These are phyloP conservation scores for Drosophila quinaria DNA, from an alignment of 2,888 invertebrate genomes.

Conservation along the genomic window DNA sequence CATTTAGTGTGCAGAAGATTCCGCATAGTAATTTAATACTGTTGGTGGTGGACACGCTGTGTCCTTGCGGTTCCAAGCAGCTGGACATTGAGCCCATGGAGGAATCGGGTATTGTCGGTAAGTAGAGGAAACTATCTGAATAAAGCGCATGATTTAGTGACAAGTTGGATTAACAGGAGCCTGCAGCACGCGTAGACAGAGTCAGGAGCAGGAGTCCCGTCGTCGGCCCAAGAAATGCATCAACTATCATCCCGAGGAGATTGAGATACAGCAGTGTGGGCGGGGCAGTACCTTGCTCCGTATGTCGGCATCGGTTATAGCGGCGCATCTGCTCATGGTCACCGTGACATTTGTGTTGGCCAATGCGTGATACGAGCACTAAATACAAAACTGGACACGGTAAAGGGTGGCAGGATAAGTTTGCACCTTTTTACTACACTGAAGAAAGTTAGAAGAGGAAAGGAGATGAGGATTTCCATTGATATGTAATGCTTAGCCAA, in stretches of 20 bases:
- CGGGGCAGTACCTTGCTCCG: slow-evolving; percentile 80
- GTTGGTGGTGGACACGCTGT: slow-evolving; percentile 94
- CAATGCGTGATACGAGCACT: slow-evolving; percentile 84
- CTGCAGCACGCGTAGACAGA: slow-evolving; percentile 87
- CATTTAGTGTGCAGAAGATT: slow-evolving; percentile 96
- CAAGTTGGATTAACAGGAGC: slow-evolving; percentile 78
- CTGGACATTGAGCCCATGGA: slow-evolving; percentile 92
- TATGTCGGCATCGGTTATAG: slow-evolving; percentile 76
- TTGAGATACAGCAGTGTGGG: slow-evolving; percentile 86
- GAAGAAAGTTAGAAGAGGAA: not conserved
- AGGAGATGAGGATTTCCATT: slow-evolving; percentile 6
- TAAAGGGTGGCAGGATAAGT: slow-evolving; percentile 18
- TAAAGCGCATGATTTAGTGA: not conserved
- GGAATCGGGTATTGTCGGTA: slow-evolving; percentile 87
- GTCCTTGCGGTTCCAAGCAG: slow-evolving; percentile 95
- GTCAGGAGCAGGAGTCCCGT: slow-evolving; percentile 89
- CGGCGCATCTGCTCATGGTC: slow-evolving; percentile 83
- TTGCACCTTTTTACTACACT: not conserved
- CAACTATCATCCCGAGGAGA: slow-evolving; percentile 95
- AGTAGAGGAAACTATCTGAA: slow-evolving; percentile 26
- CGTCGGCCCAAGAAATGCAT: slow-evolving; percentile 93
- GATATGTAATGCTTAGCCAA: slow-evolving; percentile 34
- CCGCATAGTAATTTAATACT: slow-evolving; percentile 95
- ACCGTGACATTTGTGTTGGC: slow-evolving; percentile 80
- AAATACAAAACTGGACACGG: slow-evolving; percentile 41